Conservation (phyloP, 2,113 vertebrate species). For the Fregetta grallaria region DNA sequence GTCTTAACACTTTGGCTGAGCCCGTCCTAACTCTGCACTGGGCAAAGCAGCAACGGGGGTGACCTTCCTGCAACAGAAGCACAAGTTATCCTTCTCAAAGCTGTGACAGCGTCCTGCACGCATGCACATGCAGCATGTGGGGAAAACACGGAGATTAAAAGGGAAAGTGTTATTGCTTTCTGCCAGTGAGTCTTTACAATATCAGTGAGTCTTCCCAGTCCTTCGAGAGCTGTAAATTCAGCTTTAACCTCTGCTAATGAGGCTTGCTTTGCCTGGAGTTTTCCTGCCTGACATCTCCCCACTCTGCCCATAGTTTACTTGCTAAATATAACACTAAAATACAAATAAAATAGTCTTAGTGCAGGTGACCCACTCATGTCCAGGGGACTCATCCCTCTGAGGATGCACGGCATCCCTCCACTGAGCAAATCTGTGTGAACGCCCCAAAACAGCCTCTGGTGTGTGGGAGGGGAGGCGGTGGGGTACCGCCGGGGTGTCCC, state of each 20-base stretch:
- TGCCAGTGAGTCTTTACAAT: accelerated
- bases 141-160: not conserved
- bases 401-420: not conserved
- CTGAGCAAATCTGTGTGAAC: not conserved
- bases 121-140: too few relatives aligned
- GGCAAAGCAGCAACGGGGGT: not conserved
- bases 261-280: not conserved
- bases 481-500: not conserved
- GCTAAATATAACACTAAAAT: not conserved
- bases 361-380: not conserved
- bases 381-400: not conserved
- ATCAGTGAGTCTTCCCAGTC: not conserved
- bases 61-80: not conserved
- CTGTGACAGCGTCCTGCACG: not conserved
- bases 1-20: not conserved
- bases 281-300: not conserved
- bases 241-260: not conserved
- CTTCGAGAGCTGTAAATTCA: not conserved
- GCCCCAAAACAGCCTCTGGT: not conserved
- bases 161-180: not conserved
- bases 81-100: not conserved
- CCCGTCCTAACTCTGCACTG: not conserved
- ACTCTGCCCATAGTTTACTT: not conserved
- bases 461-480: not conserved
- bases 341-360: not conserved